Base-by-base conservation (phyloP, 1,140 invertebrate species). In the Scaptomyza pallida region DNA sequence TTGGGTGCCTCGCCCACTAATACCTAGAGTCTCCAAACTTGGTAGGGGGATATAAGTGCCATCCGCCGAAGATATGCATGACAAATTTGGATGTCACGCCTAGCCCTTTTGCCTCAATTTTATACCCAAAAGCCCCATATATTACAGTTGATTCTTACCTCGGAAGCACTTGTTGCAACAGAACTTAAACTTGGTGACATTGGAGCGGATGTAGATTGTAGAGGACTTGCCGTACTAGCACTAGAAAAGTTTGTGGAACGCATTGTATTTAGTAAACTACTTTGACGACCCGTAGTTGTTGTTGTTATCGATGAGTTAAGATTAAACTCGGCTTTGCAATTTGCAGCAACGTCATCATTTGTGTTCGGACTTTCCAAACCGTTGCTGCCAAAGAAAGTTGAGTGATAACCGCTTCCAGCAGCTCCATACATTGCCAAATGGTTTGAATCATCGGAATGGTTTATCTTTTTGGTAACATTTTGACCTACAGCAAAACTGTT, bases 151-250 rank as follows among this genome's bases (percentile, higher is more conserved):
- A 10, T 1, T 72, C 92, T 92, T 90, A 96, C 95, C 93, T 96
- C 95, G 5, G 95, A 96, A 75, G 95, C 94, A 89, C 94, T 95
- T 8, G 94, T 95, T 17, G 94, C 94, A 17, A 94, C 94, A 37
- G 95, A 96, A 88, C 95, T 95, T 10, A 96, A 81, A 19, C 94
- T 94, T 0, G 95, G 95, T 2, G 95, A 96, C 92, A 95, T 93
- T 5, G 91, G 91, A 9, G 92, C 91, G 13, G 89, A 90, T 33
- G 60, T 79, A 0, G 80, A 74, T 21, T 88, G 82, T 6, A 82
- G 33, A 2, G 89, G 89, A 65, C 89, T 90, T 15, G 75, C 52
- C 5, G 89, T 76, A 43, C 63, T 86, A 1, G 56, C 41, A 5
- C 63, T 56, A 1, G 75, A 67, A 26, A 50, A 61, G 15, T 78